Percentiles rank a stretch among this genome's conserved stretches.
Conservation (phyloP, 2,113 vertebrate genomes). For the Pseudorasbora parva region DNA sequence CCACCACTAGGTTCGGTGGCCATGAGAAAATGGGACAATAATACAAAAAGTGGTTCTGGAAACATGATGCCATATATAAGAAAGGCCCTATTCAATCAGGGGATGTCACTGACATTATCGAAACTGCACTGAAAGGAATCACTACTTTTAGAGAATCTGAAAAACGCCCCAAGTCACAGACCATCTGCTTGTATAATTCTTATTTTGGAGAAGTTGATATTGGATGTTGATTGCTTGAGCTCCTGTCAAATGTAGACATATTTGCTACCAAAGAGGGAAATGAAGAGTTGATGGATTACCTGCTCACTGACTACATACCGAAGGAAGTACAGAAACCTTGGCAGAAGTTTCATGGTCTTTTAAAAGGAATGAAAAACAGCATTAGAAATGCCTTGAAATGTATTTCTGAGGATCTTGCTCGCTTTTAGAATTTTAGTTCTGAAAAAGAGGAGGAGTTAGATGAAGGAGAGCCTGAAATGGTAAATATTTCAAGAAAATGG, state of each 20-base stretch:
- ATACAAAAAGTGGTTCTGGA: constrained; percentile 79
- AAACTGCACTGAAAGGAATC: constrained; percentile 78
- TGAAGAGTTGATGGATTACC: constrained; percentile 73
- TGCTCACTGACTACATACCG: constrained; percentile 78
- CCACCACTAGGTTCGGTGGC: no score
- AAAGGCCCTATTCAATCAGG: constrained; percentile 43
- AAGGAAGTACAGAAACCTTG: constrained; percentile 69
- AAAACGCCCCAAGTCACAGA: constrained; percentile 73
- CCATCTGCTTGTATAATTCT: constrained; percentile 67
- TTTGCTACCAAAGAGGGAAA: constrained; percentile 63
- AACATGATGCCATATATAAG: constrained; percentile 64
- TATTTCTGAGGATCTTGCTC: constrained; percentile 82
- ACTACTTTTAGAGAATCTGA: constrained; percentile 72
- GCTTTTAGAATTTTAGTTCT: constrained; percentile 78
- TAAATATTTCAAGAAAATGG: constrained; percentile 75
- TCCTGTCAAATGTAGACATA: constrained; percentile 69
- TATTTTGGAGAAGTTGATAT: constrained; percentile 81
- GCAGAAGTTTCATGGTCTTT: constrained; percentile 70
- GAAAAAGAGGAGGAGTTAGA: constrained; percentile 63
- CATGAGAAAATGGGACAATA: no score
- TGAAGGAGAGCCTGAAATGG: constrained; percentile 61
- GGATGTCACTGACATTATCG: constrained; percentile 64
- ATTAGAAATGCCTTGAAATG: constrained; percentile 77
- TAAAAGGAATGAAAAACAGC: constrained; percentile 73
- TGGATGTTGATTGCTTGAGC: constrained; percentile 74